Percentiles rank a stretch among this genome's conserved stretches.
phyloP scores from a whole-genome alignment of 37 sponge, comb jelly and placozoan genomes.

The Corticium candelabrum region DNA sequence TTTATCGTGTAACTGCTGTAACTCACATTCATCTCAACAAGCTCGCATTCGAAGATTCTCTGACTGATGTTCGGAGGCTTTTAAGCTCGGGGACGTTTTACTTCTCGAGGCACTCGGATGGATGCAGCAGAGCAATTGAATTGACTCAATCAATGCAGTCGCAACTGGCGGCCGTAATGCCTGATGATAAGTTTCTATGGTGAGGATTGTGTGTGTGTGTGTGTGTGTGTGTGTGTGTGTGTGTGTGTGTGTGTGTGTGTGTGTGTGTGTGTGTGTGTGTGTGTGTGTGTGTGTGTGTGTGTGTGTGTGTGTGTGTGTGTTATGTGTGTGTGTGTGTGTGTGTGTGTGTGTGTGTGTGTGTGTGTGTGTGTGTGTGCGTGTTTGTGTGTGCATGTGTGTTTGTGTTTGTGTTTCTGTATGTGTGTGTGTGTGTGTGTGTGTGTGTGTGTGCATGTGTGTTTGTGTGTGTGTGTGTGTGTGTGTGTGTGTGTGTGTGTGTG shows the following conservation, averaged over 20 bases:
- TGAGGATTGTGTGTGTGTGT: neutral
- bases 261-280: neutral
- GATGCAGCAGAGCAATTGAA: neutral
- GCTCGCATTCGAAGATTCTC: neutral
- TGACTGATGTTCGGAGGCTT: neutral
- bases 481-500: constrained; percentile 7
- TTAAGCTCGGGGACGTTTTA: neutral
- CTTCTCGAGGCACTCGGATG: neutral
- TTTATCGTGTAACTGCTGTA: neutral
- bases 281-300: neutral
- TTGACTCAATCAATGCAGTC: neutral
- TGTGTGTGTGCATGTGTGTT: constrained; percentile 6
- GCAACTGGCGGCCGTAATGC: neutral
- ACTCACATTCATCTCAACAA: neutral
- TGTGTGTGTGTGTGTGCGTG: constrained; percentile 8
- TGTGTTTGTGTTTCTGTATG: constrained; percentile 2
- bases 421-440: constrained; percentile 1
- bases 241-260: neutral
- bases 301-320: neutral
- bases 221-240: neutral
- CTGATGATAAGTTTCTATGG: neutral
- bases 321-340: too few species aligned
- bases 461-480: too few species aligned
- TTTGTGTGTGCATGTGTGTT: too few species aligned
- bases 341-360: constrained; percentile 5